Base-by-base conservation (phyloP, 2,888 invertebrate genomes). In the Clunio marinus region DNA sequence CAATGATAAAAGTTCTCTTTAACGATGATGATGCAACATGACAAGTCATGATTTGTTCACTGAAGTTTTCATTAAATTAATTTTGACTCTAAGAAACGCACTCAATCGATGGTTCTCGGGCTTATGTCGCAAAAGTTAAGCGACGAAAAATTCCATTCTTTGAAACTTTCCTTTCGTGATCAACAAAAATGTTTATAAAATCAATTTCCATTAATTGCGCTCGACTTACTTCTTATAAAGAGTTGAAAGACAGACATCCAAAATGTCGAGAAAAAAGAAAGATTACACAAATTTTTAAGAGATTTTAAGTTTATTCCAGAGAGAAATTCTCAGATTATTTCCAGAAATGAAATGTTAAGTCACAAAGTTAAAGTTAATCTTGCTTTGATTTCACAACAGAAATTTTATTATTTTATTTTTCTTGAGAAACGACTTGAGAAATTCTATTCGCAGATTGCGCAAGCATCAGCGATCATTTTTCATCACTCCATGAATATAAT, bases 171-270 rank as follows among this genome's bases (percentile, higher is more conserved):
- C 51, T 22, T 22, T n/a, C 7, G 22, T 51, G 51, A 51, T 51
- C 57, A 24, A 57, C 57, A 57, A 57, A 7, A 7, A 10, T 7
- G 32, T 32, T 10, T 7, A 32, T 7, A 7, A 57, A 57, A 57
- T 57, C 57, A 57, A 57, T 25, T 1, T 57, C 57, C 25, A 57
- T 57, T 57, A 57, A 57, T 57, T 57, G 57, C 57, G 57, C 57
- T 27, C 25, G 57, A 57, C 2, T 27, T 57, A 13, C 27, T 15
- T 55, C 27, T 57, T 10, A 10, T 7, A 32, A 4, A 7, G 4
- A 32, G 10, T 32, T 25, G 27, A n/a, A 22, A 57, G 57, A 57
- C 5, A 57, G 51, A 51, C 2, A 5, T 10, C 10, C 10, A 32
- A 51, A n/a, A 51, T 8, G 2, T 2, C 17, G 51, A 51, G 22